Evolutionary conservation across 2,888 invertebrate species (phyloP), one percentile per base, ranked within the genome.

Genomic region (Polydrusus cervinus): DNA sequence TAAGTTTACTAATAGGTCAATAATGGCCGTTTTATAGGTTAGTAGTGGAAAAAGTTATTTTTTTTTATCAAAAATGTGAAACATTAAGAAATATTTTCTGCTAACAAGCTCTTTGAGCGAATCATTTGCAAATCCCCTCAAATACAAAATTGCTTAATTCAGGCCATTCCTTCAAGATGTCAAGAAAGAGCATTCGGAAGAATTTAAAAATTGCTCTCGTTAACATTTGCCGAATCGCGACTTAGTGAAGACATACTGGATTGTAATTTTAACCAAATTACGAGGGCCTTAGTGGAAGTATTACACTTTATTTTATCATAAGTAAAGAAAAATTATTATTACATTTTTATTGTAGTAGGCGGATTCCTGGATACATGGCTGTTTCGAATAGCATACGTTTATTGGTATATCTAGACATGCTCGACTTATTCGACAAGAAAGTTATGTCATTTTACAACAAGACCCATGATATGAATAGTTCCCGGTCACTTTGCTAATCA

Each of bases 121-220:
- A 49, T 65, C 13, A 60, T 60, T 60, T 45, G 16, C 61, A 16
- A 60, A 60, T 60, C 68, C 53, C 69, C 49, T 49, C 14, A 69
- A 70, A 70, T 62, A 74, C 53, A 51, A 70, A 74, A 70, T 69
- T 70, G 74, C 55, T 64, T 74, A 74, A 74, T 74, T 74, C 65
- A 65, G 53, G 65, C 49, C 68, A 82, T 84, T 84, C 82, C 84
- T 83, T 84, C 81, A 81, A 83, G 83, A 84, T 84, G 85, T 84
- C 85, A 84, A 62, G 53, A 67, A 84, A 82, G 84, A 82, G 82
- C 83, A 81, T 82, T 83, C 84, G 82, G 83, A 84, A 81, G 83
- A 86, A 84, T 84, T 83, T 84, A 86, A 86, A 86, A 86, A 86
- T 85, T 85, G 85, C 84, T 81, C 85, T 86, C 86, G 86, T 86